phyloP scores from a whole-genome alignment of 2,888 invertebrate species.

The Pasiphila rectangulata region DNA sequence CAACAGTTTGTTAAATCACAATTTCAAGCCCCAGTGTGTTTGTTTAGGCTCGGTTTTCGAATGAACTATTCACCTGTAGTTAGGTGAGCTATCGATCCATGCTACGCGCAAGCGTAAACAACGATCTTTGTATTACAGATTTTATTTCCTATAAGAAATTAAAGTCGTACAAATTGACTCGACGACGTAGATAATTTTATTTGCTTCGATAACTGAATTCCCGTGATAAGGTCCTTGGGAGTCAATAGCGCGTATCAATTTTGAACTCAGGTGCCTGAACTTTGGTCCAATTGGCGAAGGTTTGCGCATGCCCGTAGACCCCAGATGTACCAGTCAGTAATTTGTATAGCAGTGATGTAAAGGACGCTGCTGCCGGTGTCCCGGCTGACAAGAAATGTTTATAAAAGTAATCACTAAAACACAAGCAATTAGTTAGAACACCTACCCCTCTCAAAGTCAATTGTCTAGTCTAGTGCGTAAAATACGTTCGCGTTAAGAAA shows the following conservation, averaged over 20 bases:
- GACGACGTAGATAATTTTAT: conserved; percentile 4
- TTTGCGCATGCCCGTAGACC: conserved; percentile 62
- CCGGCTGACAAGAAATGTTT: conserved; percentile 56
- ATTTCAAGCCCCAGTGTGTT: conserved; percentile 12
- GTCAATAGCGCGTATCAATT: conserved; percentile 16
- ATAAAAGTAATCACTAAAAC: conserved; percentile 35
- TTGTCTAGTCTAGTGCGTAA: conserved; percentile 50
- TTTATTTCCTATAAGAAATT: conserved; percentile 2
- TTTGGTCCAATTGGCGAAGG: conserved; percentile 64
- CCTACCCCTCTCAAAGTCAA: conserved; percentile 60
- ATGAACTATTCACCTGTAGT: conserved; percentile 38
- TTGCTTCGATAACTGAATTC: conserved; percentile 2
- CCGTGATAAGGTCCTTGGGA: conserved; percentile 3
- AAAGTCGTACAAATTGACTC: conserved; percentile 7
- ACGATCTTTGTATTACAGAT: too few relatives aligned
- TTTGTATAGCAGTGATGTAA: conserved; percentile 65
- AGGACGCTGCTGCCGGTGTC: conserved; percentile 58
- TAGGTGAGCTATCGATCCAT: conserved; percentile 58
- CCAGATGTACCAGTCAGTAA: conserved; percentile 37
- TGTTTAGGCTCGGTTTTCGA: conserved; percentile 15
- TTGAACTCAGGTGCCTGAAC: conserved; percentile 43
- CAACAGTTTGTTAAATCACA: conserved; percentile 40
- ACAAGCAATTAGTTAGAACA: conserved; percentile 48
- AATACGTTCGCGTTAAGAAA: conserved; percentile 24
- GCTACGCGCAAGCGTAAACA: conserved; percentile 69